A percentile compares a stretch with the other conserved stretches of the same genome.
These are phyloP conservation scores for Cossypha caffra DNA, from an alignment of 2,797 vertebrate species.

Conservation along the genomic window DNA sequence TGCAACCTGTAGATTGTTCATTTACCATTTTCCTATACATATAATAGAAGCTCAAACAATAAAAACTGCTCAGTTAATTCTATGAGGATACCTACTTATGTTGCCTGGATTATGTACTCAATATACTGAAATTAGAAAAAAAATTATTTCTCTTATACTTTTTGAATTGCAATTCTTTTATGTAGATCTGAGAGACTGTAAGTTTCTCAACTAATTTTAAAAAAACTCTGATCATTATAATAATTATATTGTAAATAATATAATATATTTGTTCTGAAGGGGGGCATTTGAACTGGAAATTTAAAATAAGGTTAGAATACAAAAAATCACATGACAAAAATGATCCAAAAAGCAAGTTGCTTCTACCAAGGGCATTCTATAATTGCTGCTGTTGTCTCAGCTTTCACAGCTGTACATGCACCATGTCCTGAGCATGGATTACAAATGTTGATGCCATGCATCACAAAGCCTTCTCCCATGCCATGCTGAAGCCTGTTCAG, in stretches of 20 bases:
- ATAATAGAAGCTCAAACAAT: neutral
- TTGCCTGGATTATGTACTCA: neutral
- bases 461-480: neutral
- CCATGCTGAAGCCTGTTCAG: neutral
- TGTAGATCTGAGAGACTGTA: neutral
- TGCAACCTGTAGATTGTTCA: neutral
- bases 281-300: neutral
- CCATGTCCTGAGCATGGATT: neutral
- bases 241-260: neutral
- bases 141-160: neutral
- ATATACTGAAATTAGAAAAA: neutral
- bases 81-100: neutral
- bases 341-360: neutral
- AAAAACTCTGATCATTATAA: neutral
- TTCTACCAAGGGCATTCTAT: neutral
- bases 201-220: neutral
- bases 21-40: neutral
- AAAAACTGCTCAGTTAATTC: neutral
- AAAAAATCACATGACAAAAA: neutral
- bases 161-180: neutral
- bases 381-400: neutral
- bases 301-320: neutral
- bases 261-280: neutral
- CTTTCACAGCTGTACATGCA: neutral
- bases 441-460: fast-evolving